These are phyloP conservation scores for Siphamia tubifer DNA, from an alignment of 2,113 vertebrate genomes.

Conservation along the genomic window DNA sequence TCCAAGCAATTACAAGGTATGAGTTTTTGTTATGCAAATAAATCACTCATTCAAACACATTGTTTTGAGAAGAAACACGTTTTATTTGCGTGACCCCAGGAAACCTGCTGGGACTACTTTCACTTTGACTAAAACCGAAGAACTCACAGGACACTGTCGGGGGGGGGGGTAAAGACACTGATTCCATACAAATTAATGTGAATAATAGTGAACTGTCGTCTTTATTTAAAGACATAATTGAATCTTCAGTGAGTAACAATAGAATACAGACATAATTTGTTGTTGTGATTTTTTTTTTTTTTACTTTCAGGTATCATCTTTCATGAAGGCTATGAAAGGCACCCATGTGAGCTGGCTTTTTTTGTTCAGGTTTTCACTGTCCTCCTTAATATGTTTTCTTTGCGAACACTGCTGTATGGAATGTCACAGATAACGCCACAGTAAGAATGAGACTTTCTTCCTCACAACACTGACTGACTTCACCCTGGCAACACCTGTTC, in stretches of 20 bases:
- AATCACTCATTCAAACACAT: no score
- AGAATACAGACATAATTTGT: background rate
- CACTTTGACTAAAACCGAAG: no score
- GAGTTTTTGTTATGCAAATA: no score
- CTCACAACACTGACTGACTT: constrained; percentile 11
- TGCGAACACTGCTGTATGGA: constrained; percentile 18
- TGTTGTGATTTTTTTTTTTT: constrained; percentile 4
- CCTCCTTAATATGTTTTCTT: background rate
- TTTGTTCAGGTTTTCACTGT: background rate
- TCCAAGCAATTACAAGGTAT: no score
- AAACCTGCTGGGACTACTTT: no score
- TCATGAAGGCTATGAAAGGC: background rate
- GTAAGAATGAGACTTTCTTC: constrained; percentile 62
- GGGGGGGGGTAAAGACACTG: no score
- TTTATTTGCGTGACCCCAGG: no score
- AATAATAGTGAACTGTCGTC: no score
- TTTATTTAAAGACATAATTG: background rate
- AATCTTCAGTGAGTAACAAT: background rate
- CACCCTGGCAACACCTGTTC: constrained; percentile 20
- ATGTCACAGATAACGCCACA: constrained; percentile 41
- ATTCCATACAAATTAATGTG: no score
- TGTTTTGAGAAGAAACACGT: no score
- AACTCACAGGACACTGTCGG: no score
- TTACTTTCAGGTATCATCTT: constrained; percentile 28
- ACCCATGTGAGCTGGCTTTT: constrained; percentile 30